Evolutionary conservation across 2,888 invertebrate genomes (phyloP).

Genomic region (Germaria angustata): DNA sequence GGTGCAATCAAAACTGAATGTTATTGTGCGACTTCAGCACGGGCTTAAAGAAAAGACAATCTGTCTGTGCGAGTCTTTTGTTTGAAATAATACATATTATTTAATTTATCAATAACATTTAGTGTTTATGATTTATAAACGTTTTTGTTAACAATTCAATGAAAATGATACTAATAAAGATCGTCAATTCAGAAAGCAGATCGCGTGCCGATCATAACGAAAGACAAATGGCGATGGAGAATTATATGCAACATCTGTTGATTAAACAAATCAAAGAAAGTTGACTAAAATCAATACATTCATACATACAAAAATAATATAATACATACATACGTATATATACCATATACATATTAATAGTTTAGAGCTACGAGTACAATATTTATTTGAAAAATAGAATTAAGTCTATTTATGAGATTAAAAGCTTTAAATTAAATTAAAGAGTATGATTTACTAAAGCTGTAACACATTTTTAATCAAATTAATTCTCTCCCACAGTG

Average conservation of each 20-base stretch:
- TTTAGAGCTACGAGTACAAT: too few species aligned
- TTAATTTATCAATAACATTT: slow-evolving; percentile 47
- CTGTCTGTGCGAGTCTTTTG: slow-evolving; percentile 7
- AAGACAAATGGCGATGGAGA: slow-evolving; percentile 2
- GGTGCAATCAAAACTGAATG: background rate
- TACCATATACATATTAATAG: too few species aligned
- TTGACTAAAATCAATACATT: background rate
- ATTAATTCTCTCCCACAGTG: background rate
- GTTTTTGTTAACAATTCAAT: background rate
- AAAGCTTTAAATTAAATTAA: background rate
- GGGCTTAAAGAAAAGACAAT: background rate
- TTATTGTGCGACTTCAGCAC: background rate
- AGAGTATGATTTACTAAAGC: background rate
- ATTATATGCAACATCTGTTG: slow-evolving; percentile 12
- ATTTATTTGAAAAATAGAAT: background rate
- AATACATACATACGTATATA: background rate
- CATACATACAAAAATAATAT: background rate
- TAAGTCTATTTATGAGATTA: background rate
- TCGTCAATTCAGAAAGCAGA: slow-evolving; percentile 30
- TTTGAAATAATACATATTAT: slow-evolving; percentile 3
- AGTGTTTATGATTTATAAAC: slow-evolving; percentile 57
- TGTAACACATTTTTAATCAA: background rate
- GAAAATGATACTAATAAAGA: slow-evolving; percentile 34
- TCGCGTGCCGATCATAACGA: slow-evolving; percentile 52
- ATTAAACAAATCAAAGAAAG: slow-evolving; percentile 9